Conservation (phyloP, 2,113 vertebrate genomes). For the Dromas ardeola region DNA sequence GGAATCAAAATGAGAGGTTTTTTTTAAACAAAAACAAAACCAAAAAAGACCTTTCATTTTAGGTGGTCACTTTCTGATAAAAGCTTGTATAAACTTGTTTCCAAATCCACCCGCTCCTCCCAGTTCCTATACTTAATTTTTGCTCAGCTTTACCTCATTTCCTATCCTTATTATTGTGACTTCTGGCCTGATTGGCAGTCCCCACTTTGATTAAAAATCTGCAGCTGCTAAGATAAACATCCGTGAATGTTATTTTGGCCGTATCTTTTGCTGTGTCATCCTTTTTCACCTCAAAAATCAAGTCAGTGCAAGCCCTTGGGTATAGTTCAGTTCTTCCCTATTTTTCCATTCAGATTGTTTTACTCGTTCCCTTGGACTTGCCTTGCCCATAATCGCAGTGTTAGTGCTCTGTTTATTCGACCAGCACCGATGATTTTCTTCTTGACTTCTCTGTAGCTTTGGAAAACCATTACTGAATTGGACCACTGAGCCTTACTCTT, state of each 20-base stretch:
- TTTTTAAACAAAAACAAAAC: neutral
- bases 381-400: neutral
- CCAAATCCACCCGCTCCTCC: neutral
- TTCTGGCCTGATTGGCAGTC: constrained; percentile 1
- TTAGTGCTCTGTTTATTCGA: neutral
- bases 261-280: neutral
- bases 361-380: neutral
- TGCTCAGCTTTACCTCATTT: constrained; percentile 11
- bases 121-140: neutral
- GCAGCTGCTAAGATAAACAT: neutral
- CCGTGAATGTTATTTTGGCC: neutral
- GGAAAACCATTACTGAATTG: neutral
- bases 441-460: neutral
- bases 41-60: neutral
- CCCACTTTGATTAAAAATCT: neutral
- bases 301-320: neutral
- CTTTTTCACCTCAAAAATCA: neutral
- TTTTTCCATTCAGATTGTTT: neutral
- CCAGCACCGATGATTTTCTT: neutral
- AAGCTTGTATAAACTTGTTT: neutral
- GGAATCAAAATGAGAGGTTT: neutral
- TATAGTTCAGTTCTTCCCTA: neutral
- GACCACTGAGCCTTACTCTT: neutral
- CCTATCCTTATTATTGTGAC: neutral
- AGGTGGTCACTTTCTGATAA: neutral